phyloP scores from a whole-genome alignment of 2,797 vertebrate genomes.

The Thamnophis elegans region DNA sequence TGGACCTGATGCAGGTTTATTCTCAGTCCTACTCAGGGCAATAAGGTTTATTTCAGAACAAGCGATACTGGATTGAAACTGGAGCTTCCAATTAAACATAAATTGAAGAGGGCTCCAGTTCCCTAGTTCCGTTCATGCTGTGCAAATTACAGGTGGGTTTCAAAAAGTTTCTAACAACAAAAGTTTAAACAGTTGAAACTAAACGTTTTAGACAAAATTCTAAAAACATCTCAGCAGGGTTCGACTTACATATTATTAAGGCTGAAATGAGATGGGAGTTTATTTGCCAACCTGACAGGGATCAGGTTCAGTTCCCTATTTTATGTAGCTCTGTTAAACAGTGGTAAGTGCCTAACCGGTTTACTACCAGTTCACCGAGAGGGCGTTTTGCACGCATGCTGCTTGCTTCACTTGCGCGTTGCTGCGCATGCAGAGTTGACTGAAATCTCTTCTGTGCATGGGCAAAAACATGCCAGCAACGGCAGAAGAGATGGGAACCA shows the following conservation, averaged over 20 bases:
- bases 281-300: neutral
- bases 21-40: neutral
- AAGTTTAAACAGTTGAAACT: neutral
- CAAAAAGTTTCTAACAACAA: neutral
- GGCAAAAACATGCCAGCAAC: too few species aligned
- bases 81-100: neutral
- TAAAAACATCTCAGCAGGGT: neutral
- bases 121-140: neutral
- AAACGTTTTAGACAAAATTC: neutral
- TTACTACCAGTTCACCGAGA: too few species aligned
- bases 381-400: too few species aligned
- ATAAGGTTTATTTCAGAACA: neutral
- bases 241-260: neutral
- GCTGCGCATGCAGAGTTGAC: too few species aligned
- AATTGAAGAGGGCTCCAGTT: neutral
- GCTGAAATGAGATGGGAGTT: neutral
- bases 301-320: neutral
- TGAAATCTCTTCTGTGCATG: too few species aligned
- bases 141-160: neutral
- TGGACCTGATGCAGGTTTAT: neutral
- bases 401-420: too few species aligned
- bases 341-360: too few species aligned
- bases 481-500: too few species aligned
- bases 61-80: neutral
- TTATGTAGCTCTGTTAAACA: neutral